These are phyloP conservation scores for Danio kyathit DNA, from an alignment of 2,797 vertebrate species.

Conservation along the genomic window DNA sequence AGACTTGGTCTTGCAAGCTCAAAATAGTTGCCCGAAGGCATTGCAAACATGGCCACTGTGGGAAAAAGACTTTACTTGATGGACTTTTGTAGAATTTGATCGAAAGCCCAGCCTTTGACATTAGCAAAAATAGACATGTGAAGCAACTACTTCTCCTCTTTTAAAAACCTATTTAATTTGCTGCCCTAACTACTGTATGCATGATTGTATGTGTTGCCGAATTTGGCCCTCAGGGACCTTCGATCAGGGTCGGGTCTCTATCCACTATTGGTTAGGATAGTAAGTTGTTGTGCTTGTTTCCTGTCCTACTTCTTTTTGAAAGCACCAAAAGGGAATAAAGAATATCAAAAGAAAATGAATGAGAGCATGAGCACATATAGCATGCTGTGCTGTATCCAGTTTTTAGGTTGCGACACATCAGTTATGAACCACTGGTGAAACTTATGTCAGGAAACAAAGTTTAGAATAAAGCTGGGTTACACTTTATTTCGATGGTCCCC, in stretches of 20 bases:
- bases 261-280: not conserved
- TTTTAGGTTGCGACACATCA: not conserved
- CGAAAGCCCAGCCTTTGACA: constrained; percentile 5
- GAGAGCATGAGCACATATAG: constrained; percentile 12
- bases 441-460: not conserved
- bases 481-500: not conserved
- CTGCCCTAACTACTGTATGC: not conserved
- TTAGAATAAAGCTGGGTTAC: not conserved
- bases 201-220: not conserved
- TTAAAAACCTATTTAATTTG: not conserved
- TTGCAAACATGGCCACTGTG: no score
- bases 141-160: not conserved
- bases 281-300: constrained; percentile 26
- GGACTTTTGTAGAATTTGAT: not conserved
- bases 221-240: not conserved
- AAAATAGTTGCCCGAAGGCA: no score
- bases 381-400: not conserved
- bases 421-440: not conserved
- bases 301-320: constrained; percentile 24
- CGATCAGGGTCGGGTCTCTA: not conserved
- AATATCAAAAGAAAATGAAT: constrained; percentile 23
- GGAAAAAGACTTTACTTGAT: not conserved
- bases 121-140: not conserved
- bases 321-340: constrained; percentile 15
- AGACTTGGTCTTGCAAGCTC: no score